Base-by-base conservation (phyloP, 1,140 invertebrate genomes). In the Drosophila lini region DNA sequence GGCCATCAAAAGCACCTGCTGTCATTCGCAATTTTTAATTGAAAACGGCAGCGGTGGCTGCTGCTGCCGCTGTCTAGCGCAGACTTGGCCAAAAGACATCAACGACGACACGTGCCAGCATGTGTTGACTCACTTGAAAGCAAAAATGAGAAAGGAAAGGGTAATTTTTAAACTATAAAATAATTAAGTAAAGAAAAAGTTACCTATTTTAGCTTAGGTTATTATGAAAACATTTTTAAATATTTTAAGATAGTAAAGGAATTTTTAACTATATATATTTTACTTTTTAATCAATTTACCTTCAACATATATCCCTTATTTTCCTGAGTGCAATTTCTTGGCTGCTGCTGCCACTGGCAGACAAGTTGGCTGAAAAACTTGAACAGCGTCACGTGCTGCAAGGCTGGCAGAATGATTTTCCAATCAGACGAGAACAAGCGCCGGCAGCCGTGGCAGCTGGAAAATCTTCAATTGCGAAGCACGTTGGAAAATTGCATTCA, bases 11-110 rank as follows among this genome's bases (percentile, higher is more conserved):
- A 77, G 67, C 85, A 81, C 81, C 77, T 86, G 86, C 68, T 82
- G 88, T 83, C 83, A 81, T 63, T 91, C 58, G 75, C 80, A 81
- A 86, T 88, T 90, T 90, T 90, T 90, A 90, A 90, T 90, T 90
- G 86, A 90, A 90, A 83, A 79, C 81, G 79, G 61, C 78, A 81
- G 65, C 71, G 45, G 58, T 74, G 32, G 47, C 65, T 68, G 62
- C 52, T 59, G 42, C 38, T 45, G 56, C 57, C 59, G 63, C 69
- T 80, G 78, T 81, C 81, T 69, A 59, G 52, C 47, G 73, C 86
- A 85, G 86, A 56, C 70, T 64, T 69, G 71, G 67, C 63, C 57
- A 55, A 53, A 55, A 70, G 63, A 67, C 77, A 70, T 64, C 69
- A 78, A 70, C 65, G 50, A 55, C 58, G 74, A 81, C 86, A 90